These are phyloP conservation scores for Sarcophaga rosellei DNA, from an alignment of 2,888 invertebrate genomes.

Conservation along the genomic window DNA sequence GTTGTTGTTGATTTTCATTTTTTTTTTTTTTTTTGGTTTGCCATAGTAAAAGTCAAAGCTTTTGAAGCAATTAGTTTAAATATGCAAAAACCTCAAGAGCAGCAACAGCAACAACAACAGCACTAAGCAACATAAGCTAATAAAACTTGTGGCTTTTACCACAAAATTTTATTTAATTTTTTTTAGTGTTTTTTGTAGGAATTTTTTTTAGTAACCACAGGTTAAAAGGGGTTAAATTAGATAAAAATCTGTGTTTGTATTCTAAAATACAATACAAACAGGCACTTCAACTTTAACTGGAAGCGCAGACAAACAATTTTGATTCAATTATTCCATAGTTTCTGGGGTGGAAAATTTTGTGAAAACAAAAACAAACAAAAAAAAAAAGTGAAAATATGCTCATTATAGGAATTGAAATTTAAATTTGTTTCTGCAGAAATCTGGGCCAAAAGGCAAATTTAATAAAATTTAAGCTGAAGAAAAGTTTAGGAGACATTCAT, in stretches of 20 bases:
- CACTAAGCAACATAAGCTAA: constrained; percentile 1
- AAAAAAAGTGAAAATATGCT: no score
- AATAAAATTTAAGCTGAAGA: no score
- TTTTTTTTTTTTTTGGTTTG: background rate
- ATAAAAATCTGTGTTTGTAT: constrained; percentile 30
- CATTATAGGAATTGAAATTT: no score
- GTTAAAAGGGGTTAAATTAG: constrained; percentile 55
- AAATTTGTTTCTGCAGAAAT: no score
- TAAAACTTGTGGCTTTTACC: constrained; percentile 44
- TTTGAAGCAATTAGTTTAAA: constrained; percentile 56
- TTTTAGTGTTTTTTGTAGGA: background rate
- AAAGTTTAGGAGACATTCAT: no score
- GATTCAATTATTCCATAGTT: no score
- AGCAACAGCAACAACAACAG: constrained; percentile 28
- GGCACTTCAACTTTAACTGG: background rate
- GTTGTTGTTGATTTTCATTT: no score
- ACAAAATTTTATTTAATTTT: constrained; percentile 21
- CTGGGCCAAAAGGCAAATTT: no score
- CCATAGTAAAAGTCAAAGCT: constrained; percentile 49
- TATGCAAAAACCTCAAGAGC: constrained; percentile 53
- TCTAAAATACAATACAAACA: background rate
- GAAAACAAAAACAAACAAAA: no score
- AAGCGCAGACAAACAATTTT: no score
- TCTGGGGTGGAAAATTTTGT: no score
- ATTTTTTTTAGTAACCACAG: constrained; percentile 5